Conservation (phyloP, 2,113 vertebrate genomes). For the Atractosteus spatula region DNA sequence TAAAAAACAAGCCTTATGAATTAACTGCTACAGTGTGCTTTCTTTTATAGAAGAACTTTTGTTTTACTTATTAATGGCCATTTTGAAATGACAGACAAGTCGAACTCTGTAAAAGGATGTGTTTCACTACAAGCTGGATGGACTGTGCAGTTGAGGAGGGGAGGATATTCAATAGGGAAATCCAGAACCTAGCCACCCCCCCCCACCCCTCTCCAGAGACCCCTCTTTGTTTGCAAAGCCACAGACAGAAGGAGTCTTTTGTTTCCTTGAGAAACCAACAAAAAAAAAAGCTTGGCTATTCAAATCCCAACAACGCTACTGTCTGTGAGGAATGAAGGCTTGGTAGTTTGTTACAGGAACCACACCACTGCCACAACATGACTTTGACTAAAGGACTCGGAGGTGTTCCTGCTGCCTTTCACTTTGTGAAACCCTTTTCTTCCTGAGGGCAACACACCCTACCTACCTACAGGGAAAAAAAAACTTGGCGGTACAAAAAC, state of each 20-base stretch:
- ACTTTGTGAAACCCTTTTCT: no score
- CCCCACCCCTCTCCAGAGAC: neutral
- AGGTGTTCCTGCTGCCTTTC: neutral
- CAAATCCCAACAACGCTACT: constrained; percentile 1
- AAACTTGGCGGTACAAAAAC: no score
- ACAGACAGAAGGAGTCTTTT: constrained; percentile 20
- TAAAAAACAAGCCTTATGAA: no score
- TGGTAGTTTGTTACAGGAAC: neutral
- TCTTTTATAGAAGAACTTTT: no score
- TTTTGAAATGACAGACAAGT: no score
- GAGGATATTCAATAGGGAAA: neutral
- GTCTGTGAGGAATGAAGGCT: neutral
- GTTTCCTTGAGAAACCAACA: constrained; percentile 14
- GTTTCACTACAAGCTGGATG: no score
- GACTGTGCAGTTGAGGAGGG: no score
- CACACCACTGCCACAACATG: neutral
- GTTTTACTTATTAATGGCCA: no score
- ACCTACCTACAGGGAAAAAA: no score
- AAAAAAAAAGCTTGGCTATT: constrained; percentile 12
- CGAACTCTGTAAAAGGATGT: no score
- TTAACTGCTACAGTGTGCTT: no score
- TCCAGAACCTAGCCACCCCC: neutral
- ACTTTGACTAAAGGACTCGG: neutral
- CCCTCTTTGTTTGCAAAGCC: constrained; percentile 7
- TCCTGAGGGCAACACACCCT: no score